A percentile compares a stretch with the other conserved stretches of the same genome.
Conservation (phyloP, 2,797 vertebrate genomes). For the Pangasius sanitwongsei region DNA sequence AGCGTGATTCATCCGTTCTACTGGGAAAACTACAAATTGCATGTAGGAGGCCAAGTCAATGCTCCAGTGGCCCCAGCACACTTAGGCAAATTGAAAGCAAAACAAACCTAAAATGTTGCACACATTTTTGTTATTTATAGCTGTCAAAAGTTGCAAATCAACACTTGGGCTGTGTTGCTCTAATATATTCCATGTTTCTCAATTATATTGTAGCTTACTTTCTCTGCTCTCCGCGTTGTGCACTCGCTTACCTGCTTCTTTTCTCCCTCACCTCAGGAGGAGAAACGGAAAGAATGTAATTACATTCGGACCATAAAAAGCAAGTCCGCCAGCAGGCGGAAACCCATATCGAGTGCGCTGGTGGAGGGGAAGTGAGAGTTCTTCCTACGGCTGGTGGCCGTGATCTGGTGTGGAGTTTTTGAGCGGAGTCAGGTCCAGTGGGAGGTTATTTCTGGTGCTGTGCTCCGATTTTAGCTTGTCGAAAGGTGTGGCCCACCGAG, state of each 20-base stretch:
- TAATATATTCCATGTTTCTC: neutral
- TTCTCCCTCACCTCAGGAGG: slow-evolving; percentile 18
- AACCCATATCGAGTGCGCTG: slow-evolving; percentile 26
- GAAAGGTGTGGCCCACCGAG: slow-evolving; percentile 76
- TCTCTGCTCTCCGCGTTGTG: neutral
- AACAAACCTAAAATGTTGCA: slow-evolving; percentile 50
- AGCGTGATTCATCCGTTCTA: slow-evolving; percentile 55
- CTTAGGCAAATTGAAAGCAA: slow-evolving; percentile 57
- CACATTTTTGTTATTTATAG: slow-evolving; percentile 58
- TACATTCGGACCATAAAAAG: slow-evolving; percentile 35
- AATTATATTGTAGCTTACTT: neutral
- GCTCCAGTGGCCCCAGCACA: slow-evolving; percentile 42
- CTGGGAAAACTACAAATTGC: slow-evolving; percentile 62
- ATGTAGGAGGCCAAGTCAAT: slow-evolving; percentile 49
- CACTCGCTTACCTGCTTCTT: slow-evolving; percentile 31
- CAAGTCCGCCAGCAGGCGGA: slow-evolving; percentile 20
- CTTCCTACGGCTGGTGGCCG: slow-evolving; percentile 52
- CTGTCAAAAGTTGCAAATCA: slow-evolving; percentile 54
- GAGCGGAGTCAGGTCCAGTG: slow-evolving; percentile 61
- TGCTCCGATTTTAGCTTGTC: slow-evolving; percentile 71
- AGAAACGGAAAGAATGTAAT: slow-evolving; percentile 9
- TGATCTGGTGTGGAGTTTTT: slow-evolving; percentile 61
- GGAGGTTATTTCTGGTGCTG: slow-evolving; percentile 65
- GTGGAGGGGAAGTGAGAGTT: slow-evolving; percentile 28
- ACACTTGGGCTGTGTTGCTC: neutral